phyloP scores from a whole-genome alignment of 2,797 vertebrate genomes.

The Sebastes vulpes region DNA sequence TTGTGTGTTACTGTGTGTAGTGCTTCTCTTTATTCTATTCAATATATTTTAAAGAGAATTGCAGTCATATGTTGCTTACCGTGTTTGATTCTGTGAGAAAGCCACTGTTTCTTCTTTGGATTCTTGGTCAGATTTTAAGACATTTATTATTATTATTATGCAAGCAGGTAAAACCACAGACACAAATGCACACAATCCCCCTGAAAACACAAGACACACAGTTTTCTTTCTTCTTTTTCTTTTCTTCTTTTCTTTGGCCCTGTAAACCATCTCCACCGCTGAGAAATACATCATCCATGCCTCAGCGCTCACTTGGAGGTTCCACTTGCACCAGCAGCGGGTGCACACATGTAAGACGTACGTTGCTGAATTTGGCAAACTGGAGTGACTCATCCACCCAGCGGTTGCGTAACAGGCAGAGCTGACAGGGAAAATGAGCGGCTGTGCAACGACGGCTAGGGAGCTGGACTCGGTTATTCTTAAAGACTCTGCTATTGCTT shows the following conservation, averaged over 20 bases:
- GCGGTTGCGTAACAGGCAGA: conserved; percentile 73
- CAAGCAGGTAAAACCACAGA: conserved; percentile 12
- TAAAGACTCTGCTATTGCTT: conserved; percentile 18
- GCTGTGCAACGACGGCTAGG: conserved; percentile 39
- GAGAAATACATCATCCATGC: conserved; percentile 63
- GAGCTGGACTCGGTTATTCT: conserved; percentile 17
- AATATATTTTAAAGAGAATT: neutral
- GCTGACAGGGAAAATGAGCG: conserved; percentile 50
- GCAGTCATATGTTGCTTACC: neutral
- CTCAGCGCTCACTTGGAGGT: conserved; percentile 61
- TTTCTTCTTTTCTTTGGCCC: conserved; percentile 16
- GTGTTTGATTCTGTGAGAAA: conserved; percentile 35
- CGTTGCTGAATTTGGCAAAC: conserved; percentile 66
- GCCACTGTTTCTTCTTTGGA: neutral
- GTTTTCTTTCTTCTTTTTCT: neutral
- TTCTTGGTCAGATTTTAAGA: neutral
- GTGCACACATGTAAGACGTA: conserved; percentile 48
- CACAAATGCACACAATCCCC: neutral
- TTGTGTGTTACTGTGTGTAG: conserved; percentile 56
- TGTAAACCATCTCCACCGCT: conserved; percentile 47
- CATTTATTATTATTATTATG: neutral
- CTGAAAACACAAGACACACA: conserved; percentile 11
- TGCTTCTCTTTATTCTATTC: conserved; percentile 31
- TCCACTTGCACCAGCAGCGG: conserved; percentile 57
- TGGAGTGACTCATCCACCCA: conserved; percentile 81